Evolutionary conservation across 2,888 invertebrate species (phyloP), one percentile per base, ranked within the genome.

Genomic region (Plusia festucae): DNA sequence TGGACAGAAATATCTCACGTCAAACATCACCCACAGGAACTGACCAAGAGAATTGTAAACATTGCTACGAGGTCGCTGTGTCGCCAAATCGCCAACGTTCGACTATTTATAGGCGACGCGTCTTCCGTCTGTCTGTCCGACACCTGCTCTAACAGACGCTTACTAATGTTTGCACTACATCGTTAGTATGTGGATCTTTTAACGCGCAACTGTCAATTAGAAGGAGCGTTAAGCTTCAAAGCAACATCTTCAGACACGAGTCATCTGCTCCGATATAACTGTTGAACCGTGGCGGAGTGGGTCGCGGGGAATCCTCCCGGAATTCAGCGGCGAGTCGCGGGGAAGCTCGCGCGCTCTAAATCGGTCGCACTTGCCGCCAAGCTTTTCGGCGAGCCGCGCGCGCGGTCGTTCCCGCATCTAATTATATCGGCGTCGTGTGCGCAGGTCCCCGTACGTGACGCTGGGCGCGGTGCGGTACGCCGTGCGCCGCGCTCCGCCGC

Each of bases 401-500:
- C 85, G 85, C 81, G 72, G 65, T 72, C 76, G 55, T 75, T 68
- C 75, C 64, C 69, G 70, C 80, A 65, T 73, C 84, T 84, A 84
- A 78, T 79, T 84, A 89, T 88, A 90, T 74, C 84, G 81, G 77
- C 85, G 85, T 86, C 85, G 88, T 82, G 82, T 85, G 85, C 90
- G 90, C 93, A 94, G 94, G 93, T 93, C 94, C 72, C 93, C 93
- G 90, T 96, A 96, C 93, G 96, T 96, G 92, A 96, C 96, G 88
- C 96, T 97, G 91, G 97, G 97, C 85, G 96, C 96, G 84, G 96
- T 97, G 90, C 96, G 97, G 88, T 97, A 97, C 94, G 96, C 97
- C 80, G 96, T 97, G 82, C 96, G 97, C 85, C 95, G 96, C 86
- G 96, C 96, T 83, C 96, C 96, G 85, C 95, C 96, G 86, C 95